These are phyloP conservation scores for Amblyjoppa proteus DNA, from an alignment of 2,888 invertebrate species.

Conservation along the genomic window DNA sequence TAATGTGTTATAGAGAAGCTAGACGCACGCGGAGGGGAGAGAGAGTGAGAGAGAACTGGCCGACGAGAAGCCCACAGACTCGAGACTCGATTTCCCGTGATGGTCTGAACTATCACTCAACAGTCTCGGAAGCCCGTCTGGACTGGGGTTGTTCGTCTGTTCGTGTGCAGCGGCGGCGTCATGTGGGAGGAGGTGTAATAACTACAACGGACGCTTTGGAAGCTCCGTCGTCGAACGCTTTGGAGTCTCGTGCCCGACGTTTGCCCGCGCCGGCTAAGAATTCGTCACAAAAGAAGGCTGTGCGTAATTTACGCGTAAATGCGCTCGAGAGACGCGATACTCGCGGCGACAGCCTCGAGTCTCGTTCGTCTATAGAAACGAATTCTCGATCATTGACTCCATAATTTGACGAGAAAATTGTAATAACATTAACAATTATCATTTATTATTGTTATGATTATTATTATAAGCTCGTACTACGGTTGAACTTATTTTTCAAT, in stretches of 20 bases:
- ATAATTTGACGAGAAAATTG: too few relatives aligned
- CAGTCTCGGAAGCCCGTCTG: slow-evolving; percentile 23
- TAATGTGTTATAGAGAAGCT: slow-evolving; percentile 58
- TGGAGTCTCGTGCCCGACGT: slow-evolving; percentile 75
- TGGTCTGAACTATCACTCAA: slow-evolving; percentile 35
- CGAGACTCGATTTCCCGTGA: slow-evolving; percentile 52
- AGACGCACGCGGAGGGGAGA: neutral
- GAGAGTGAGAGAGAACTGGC: neutral
- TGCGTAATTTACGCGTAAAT: slow-evolving; percentile 34
- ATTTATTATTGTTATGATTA: too few relatives aligned
- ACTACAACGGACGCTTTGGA: slow-evolving; percentile 62
- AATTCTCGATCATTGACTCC: neutral
- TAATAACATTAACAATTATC: too few relatives aligned
- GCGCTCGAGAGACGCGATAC: slow-evolving; percentile 45
- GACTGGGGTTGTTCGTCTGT: slow-evolving; percentile 30
- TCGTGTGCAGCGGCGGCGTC: slow-evolving; percentile 24
- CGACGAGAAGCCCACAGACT: slow-evolving; percentile 40
- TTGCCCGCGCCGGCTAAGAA: slow-evolving; percentile 79
- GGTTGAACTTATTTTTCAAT: too few relatives aligned
- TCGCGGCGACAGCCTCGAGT: slow-evolving; percentile 28
- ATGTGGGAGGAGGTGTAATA: slow-evolving; percentile 67
- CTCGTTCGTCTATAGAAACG: slow-evolving; percentile 14
- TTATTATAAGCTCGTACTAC: too few relatives aligned
- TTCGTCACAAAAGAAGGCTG: slow-evolving; percentile 72
- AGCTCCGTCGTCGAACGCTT: slow-evolving; percentile 48